Base-by-base conservation (phyloP, 2,113 vertebrate species). In the Scomber scombrus region DNA sequence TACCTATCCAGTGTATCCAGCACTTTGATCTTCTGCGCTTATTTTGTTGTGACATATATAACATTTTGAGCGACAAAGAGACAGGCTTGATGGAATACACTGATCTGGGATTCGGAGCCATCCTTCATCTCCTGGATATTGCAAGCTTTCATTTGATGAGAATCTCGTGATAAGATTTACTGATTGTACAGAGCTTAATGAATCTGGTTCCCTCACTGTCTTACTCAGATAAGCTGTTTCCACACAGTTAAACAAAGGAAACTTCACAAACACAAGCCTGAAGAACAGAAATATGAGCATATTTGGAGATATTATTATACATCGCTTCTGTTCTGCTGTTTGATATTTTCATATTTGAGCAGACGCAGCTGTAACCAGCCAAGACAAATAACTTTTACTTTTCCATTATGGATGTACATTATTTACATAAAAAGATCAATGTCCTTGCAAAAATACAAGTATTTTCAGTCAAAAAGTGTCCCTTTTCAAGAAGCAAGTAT, bases 381-480 rank as follows among this genome's bases (percentile, higher is more conserved):
- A 72, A 89, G 80, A 89, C 91, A 85, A 87, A 91, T 85, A 76
- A 82, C 83, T 79, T 79, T 80, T 50, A 84, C 87, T 63, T 63
- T 80, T 86, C 85, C 85, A 86, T 85, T 89, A 88, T 80, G 82
- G 88, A 88, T 85, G 81, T 88, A 91, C 81, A 90, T 77, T 93
- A 94, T 94, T 92, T 94, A 93, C 90, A 93, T 90, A 90, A 91
- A 93, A 92, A 93, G 91, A 90, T 92, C 88, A 89, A 85, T 60
- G 86, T 91, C 88, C 88, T 92, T 92, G 90, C 86, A 93, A 92
- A 93, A 94, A 93, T 93, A 93, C 91, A 92, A 89, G 90, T 92
- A 89, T 93, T 92, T 89, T 75, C 89, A 92, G 91, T 92, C 91
- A 93, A 94, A 93, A 94, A 92, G 69, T 80, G 86, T 86, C 78